Evolutionary conservation across 1,140 invertebrate species (phyloP).

Genomic region (Aethina tumida): DNA sequence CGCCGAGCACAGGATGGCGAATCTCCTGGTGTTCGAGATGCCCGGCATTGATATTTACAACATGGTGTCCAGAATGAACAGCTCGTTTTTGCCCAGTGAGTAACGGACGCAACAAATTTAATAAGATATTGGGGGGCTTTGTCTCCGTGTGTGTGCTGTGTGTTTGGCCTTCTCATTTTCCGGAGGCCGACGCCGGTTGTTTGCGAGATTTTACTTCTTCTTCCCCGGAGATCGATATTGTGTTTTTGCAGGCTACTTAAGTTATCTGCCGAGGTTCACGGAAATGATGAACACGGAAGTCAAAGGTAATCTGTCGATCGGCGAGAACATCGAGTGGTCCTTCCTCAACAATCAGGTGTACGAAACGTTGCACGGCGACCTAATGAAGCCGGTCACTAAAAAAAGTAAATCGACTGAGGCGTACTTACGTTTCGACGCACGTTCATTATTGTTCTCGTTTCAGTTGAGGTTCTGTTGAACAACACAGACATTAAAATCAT

Average conservation of each 20-base stretch:
- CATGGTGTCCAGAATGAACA: slow-evolving; percentile 37
- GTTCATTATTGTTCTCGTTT: slow-evolving; percentile 18
- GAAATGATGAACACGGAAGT: slow-evolving; percentile 45
- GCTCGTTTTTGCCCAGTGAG: slow-evolving; percentile 17
- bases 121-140: slow-evolving; percentile 1
- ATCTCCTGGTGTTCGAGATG: slow-evolving; percentile 34
- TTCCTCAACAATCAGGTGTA: slow-evolving; percentile 42
- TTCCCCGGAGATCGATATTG: slow-evolving; percentile 3
- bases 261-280: slow-evolving; percentile 17
- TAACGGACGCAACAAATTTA: slow-evolving; percentile 7
- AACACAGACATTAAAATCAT: slow-evolving; percentile 35
- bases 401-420: slow-evolving; percentile 23
- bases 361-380: slow-evolving; percentile 39
- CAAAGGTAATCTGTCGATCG: slow-evolving; percentile 39
- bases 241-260: slow-evolving; percentile 18
- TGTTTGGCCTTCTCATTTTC: not conserved
- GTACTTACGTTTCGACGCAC: not conserved
- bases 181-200: too few relatives aligned
- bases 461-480: slow-evolving; percentile 38
- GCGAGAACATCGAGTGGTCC: slow-evolving; percentile 41
- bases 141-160: not conserved
- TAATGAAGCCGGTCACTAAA: slow-evolving; percentile 47
- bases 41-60: slow-evolving; percentile 52
- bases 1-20: slow-evolving; percentile 41
- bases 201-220: too few relatives aligned